phyloP scores from a whole-genome alignment of 2,797 vertebrate species.

The Hoplostethus mediterraneus region DNA sequence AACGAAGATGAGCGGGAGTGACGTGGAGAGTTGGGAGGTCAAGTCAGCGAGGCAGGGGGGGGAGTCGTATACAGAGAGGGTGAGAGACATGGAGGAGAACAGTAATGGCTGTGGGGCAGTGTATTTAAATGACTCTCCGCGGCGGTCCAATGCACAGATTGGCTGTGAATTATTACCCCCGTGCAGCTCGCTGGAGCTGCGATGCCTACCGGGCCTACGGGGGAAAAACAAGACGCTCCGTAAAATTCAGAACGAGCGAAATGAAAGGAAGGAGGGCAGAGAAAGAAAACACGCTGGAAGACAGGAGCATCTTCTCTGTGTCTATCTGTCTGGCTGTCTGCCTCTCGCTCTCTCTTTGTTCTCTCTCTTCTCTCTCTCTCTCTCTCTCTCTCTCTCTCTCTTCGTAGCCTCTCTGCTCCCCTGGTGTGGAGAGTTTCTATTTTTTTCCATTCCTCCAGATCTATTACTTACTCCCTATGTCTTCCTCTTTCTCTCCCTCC shows the following conservation, averaged over 20 bases:
- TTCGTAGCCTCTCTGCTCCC: no score
- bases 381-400: background rate
- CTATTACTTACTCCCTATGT: background rate
- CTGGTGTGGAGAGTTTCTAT: background rate
- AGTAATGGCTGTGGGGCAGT: conserved; percentile 68
- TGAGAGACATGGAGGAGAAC: conserved; percentile 54
- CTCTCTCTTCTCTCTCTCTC: background rate
- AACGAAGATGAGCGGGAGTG: background rate
- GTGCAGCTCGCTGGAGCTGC: conserved; percentile 66
- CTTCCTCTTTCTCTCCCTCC: background rate
- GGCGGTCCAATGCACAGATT: conserved; percentile 69
- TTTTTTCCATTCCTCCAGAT: background rate
- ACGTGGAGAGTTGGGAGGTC: conserved; percentile 44
- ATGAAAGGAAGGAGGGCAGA: conserved; percentile 39
- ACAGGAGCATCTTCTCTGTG: background rate
- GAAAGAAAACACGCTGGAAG: conserved; percentile 19
- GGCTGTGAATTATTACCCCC: conserved; percentile 74
- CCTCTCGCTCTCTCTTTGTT: background rate
- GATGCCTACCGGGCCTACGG: conserved; percentile 46
- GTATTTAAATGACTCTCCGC: conserved; percentile 77
- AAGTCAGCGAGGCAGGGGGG: conserved; percentile 39
- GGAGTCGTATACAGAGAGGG: conserved; percentile 24
- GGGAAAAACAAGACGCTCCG: conserved; percentile 28
- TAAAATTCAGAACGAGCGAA: conserved; percentile 53
- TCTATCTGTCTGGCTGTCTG: no score